Evolutionary conservation across 2,888 invertebrate species (phyloP).

Genomic region (Helobdella robusta): DNA sequence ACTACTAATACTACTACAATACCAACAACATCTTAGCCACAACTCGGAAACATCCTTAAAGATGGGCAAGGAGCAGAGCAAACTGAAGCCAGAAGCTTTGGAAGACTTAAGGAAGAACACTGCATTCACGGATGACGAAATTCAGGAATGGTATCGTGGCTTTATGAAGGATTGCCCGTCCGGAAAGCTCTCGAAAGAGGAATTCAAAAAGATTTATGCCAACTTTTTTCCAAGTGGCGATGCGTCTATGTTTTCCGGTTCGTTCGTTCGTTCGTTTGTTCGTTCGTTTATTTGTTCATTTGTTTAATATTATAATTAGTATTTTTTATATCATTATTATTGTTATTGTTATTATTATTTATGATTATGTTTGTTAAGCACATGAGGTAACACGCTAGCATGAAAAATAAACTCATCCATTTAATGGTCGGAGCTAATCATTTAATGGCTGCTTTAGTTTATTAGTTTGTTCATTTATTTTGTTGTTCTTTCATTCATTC

Average conservation of each 20-base stretch:
- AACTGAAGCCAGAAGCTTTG: conserved; percentile 92
- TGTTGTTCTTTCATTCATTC: no score
- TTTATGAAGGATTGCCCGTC: conserved; percentile 95
- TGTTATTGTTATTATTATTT: background rate
- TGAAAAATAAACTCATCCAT: no score
- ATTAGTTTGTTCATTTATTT: no score
- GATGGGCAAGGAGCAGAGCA: conserved; percentile 98
- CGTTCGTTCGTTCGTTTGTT: no score
- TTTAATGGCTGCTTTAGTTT: no score
- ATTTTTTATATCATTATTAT: conserved; percentile 4
- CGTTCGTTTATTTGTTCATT: background rate
- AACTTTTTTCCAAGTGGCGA: conserved; percentile 93
- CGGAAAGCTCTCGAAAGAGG: conserved; percentile 89
- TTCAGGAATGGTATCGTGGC: conserved; percentile 94
- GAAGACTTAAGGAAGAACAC: conserved; percentile 93
- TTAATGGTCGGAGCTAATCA: no score
- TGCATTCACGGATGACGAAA: conserved; percentile 93
- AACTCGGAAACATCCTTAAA: background rate
- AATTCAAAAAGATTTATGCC: conserved; percentile 81
- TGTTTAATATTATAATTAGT: conserved; percentile 9
- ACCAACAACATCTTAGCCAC: background rate
- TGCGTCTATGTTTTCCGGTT: conserved; percentile 86
- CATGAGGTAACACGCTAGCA: no score
- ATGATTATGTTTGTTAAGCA: background rate
- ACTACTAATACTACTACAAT: background rate